Conservation (phyloP, 2,113 vertebrate species). For the Menidia beryllina region DNA sequence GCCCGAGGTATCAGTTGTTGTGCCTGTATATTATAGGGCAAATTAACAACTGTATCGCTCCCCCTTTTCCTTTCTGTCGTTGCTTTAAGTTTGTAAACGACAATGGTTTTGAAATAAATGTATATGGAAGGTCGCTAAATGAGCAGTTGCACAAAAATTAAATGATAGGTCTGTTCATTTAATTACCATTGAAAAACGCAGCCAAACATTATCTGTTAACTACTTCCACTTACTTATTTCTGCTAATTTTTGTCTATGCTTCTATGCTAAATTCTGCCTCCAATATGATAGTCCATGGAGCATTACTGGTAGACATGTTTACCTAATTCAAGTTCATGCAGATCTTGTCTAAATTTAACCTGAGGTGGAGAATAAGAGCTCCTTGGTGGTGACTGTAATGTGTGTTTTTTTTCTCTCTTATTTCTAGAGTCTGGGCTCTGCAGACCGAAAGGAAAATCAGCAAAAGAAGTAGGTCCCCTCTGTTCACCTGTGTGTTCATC, state of each 20-base stretch:
- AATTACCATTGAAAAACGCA: slow-evolving; percentile 7
- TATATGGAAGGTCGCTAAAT: slow-evolving; percentile 7
- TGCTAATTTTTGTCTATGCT: too few relatives aligned
- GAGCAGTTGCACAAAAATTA: slow-evolving; percentile 1
- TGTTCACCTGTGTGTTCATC: neutral
- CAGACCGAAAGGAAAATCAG: slow-evolving; percentile 86
- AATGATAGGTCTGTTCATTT: slow-evolving; percentile 32
- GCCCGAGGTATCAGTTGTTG: slow-evolving; percentile 5
- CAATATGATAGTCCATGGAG: too few relatives aligned
- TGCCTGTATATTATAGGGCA: slow-evolving; percentile 16
- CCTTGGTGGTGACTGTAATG: slow-evolving; percentile 5
- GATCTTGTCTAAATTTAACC: neutral
- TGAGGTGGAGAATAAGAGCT: neutral
- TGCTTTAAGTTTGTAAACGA: neutral
- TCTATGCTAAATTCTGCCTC: too few relatives aligned
- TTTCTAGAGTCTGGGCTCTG: slow-evolving; percentile 88
- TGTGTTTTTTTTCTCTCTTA: slow-evolving; percentile 30
- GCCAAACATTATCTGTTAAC: neutral
- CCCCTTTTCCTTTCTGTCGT: neutral
- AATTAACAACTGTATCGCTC: slow-evolving; percentile 1
- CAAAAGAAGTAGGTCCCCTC: slow-evolving; percentile 84
- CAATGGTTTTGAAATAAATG: slow-evolving; percentile 12
- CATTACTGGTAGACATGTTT: neutral
- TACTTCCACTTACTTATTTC: neutral
- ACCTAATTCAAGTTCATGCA: neutral